These are phyloP conservation scores for Sylvia atricapilla DNA, from an alignment of 2,113 vertebrate genomes.

Conservation along the genomic window DNA sequence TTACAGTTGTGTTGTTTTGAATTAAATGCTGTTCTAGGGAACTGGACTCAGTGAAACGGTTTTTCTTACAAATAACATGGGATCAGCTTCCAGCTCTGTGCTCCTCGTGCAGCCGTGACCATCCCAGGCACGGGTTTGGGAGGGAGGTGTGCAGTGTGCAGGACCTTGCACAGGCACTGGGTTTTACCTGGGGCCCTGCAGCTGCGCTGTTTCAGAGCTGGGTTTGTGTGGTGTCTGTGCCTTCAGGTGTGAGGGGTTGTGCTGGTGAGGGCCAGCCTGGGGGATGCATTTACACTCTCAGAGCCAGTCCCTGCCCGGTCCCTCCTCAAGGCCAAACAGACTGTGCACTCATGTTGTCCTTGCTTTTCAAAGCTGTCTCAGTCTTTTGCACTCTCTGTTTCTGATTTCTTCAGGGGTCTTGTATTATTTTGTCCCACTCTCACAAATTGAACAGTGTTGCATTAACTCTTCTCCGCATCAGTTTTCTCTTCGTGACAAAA, in stretches of 20 bases:
- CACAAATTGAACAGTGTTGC: neutral
- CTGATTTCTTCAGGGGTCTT: neutral
- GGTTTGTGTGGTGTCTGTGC: neutral
- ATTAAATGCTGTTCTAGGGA: neutral
- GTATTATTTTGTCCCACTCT: neutral
- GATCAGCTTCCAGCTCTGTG: neutral
- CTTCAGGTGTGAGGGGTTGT: neutral
- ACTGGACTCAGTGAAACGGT: neutral
- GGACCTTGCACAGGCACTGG: neutral
- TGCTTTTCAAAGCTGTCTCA: neutral
- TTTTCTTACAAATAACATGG: neutral
- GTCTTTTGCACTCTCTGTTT: neutral
- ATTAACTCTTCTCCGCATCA: neutral
- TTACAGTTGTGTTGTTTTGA: neutral
- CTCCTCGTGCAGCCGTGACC: neutral
- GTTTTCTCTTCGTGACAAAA: neutral
- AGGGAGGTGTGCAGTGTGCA: neutral
- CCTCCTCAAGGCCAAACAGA: neutral
- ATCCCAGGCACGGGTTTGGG: neutral
- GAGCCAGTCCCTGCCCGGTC: neutral
- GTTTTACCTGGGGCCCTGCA: neutral
- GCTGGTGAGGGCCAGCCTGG: neutral
- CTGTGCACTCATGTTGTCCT: rapidly evolving
- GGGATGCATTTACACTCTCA: rapidly evolving
- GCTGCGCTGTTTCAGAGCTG: neutral